Evolutionary conservation across 1,140 invertebrate species (phyloP).

Genomic region (Radopholus similis): DNA sequence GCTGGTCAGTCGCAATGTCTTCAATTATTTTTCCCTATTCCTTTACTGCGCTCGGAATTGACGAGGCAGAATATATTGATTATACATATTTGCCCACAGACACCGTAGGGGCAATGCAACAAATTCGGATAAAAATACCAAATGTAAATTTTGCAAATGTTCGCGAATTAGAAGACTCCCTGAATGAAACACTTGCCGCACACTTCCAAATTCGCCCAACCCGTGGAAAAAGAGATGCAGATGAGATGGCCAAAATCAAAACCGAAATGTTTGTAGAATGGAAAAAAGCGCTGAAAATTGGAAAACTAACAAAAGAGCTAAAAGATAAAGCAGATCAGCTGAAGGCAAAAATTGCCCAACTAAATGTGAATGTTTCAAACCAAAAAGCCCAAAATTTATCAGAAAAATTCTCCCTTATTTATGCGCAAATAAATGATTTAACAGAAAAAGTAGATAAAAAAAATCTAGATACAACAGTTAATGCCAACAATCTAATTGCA

Average conservation of each 20-base stretch:
- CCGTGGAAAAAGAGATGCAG: not conserved
- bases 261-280: not conserved
- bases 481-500: too few species aligned
- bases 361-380: not conserved
- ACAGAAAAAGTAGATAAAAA: too few species aligned
- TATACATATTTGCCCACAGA: too few species aligned
- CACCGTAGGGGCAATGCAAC: not conserved
- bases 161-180: not conserved
- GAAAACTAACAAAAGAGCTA: not conserved
- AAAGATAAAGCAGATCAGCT: not conserved
- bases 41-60: not conserved
- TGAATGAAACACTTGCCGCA: not conserved
- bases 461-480: too few species aligned
- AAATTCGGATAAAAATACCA: not conserved
- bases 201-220: not conserved
- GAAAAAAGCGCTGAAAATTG: not conserved
- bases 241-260: not conserved
- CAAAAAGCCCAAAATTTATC: not conserved
- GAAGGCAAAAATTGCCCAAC: too few species aligned
- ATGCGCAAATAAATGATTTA: not conserved
- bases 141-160: not conserved
- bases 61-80: not conserved
- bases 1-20: conserved; percentile 18
- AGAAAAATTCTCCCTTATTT: not conserved
- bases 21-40: conserved; percentile 18